phyloP scores from a whole-genome alignment of 2,888 invertebrate genomes.

The Aleiodes testaceus region DNA sequence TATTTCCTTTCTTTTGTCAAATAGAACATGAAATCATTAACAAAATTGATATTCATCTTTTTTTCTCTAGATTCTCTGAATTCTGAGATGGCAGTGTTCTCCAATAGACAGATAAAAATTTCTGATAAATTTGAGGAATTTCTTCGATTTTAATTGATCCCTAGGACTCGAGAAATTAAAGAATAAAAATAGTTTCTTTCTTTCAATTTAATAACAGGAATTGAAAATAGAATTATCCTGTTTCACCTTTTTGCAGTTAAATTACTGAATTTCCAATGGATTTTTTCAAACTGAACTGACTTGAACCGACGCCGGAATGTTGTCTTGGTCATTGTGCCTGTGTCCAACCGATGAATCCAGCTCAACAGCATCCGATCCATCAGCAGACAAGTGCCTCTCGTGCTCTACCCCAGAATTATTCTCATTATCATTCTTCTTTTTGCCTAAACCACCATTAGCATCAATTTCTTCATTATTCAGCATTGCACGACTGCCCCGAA shows the following conservation, averaged over 20 bases:
- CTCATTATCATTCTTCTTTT: slow-evolving; percentile 73
- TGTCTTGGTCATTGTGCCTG: slow-evolving; percentile 74
- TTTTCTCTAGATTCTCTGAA: no score
- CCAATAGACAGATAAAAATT: slow-evolving; percentile 25
- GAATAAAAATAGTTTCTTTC: not conserved
- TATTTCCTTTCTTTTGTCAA: no score
- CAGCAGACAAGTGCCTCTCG: slow-evolving; percentile 57
- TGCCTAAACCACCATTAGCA: slow-evolving; percentile 71
- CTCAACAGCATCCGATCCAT: slow-evolving; percentile 64
- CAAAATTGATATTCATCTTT: not conserved
- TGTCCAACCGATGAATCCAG: slow-evolving; percentile 75
- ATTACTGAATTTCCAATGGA: not conserved
- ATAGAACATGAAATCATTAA: not conserved
- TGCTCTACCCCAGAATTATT: slow-evolving; percentile 74
- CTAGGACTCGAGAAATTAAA: slow-evolving; percentile 14
- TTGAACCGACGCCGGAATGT: slow-evolving; percentile 77
- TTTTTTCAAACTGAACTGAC: slow-evolving; percentile 76
- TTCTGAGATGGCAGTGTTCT: slow-evolving; percentile 23
- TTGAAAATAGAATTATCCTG: no score
- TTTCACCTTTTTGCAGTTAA: no score
- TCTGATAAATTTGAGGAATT: slow-evolving; percentile 1
- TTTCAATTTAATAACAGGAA: no score
- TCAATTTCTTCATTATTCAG: slow-evolving; percentile 72
- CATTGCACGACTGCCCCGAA: slow-evolving; percentile 62
- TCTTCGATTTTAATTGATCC: slow-evolving; percentile 16